A percentile compares a stretch with the other conserved stretches of the same genome.
phyloP scores from a whole-genome alignment of 2,888 invertebrate species.

The Lasioglossum pauxillum region DNA sequence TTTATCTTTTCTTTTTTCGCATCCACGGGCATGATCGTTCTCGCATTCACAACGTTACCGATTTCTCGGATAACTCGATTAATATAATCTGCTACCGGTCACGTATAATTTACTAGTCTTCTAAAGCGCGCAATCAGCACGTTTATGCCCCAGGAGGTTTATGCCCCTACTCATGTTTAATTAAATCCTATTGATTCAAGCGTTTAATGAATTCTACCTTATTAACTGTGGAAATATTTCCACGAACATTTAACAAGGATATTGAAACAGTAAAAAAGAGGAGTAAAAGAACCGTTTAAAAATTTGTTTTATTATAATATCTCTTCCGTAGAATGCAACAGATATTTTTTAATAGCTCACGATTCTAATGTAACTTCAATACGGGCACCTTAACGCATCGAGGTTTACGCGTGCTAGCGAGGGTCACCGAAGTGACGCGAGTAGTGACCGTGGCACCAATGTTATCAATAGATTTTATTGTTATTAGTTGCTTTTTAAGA shows the following conservation, averaged over 20 bases:
- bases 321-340: not conserved
- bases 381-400: not conserved
- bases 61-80: constrained; percentile 11
- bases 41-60: not conserved
- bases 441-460: constrained; percentile 12
- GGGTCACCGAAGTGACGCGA: constrained; percentile 8
- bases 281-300: not conserved
- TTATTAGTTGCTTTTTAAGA: constrained; percentile 5
- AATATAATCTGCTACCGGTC: constrained; percentile 16
- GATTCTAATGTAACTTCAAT: not conserved
- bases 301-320: not conserved
- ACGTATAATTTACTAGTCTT: not conserved
- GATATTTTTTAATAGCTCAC: not conserved
- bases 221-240: not conserved
- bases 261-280: not conserved
- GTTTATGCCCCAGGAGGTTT: constrained; percentile 17
- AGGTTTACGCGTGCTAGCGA: not conserved
- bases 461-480: constrained; percentile 19
- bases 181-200: not conserved
- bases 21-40: not conserved
- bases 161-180: not conserved
- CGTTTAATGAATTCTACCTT: not conserved
- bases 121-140: constrained; percentile 4
- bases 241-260: not conserved
- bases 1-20: constrained; percentile 12